Evolutionary conservation across 2,888 invertebrate genomes (phyloP).

Genomic region (Hirtodrosophila duncani): DNA sequence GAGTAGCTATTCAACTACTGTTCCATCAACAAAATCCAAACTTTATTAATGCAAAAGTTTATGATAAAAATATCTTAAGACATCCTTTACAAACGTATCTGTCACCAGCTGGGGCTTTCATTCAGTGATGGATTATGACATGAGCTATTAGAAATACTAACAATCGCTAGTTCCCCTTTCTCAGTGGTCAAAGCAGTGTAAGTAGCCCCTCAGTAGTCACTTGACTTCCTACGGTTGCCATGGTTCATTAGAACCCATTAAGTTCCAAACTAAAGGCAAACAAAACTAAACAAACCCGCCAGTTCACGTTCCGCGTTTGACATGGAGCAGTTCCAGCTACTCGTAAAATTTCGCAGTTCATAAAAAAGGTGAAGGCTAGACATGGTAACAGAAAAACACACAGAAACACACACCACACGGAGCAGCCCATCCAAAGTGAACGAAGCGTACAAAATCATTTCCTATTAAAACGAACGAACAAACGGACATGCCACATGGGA

Average conservation of each 20-base stretch:
- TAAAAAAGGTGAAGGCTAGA: slow-evolving; percentile 23
- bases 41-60: too few relatives aligned
- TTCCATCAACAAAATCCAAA: too few relatives aligned
- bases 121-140: too few relatives aligned
- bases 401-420: slow-evolving; percentile 11
- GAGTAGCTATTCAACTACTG: too few relatives aligned
- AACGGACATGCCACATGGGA: slow-evolving; percentile 47
- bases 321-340: slow-evolving; percentile 67
- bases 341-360: slow-evolving; percentile 68
- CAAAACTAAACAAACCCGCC: slow-evolving; percentile 23
- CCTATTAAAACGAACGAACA: slow-evolving; percentile 63
- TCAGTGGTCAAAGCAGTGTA: slow-evolving; percentile 24
- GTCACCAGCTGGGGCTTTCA: too few relatives aligned
- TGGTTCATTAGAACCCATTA: slow-evolving; percentile 65
- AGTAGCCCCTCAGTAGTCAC: slow-evolving; percentile 5
- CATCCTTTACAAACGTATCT: too few relatives aligned
- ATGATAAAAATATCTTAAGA: too few relatives aligned
- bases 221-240: slow-evolving; percentile 28
- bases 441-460: slow-evolving; percentile 70
- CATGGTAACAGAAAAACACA: slow-evolving; percentile 7
- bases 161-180: background rate
- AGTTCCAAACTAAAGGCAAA: slow-evolving; percentile 26
- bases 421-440: slow-evolving; percentile 57
- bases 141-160: background rate
- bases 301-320: too few relatives aligned